These are phyloP conservation scores for Prionace glauca DNA, from an alignment of 2,797 vertebrate genomes.

Conservation along the genomic window DNA sequence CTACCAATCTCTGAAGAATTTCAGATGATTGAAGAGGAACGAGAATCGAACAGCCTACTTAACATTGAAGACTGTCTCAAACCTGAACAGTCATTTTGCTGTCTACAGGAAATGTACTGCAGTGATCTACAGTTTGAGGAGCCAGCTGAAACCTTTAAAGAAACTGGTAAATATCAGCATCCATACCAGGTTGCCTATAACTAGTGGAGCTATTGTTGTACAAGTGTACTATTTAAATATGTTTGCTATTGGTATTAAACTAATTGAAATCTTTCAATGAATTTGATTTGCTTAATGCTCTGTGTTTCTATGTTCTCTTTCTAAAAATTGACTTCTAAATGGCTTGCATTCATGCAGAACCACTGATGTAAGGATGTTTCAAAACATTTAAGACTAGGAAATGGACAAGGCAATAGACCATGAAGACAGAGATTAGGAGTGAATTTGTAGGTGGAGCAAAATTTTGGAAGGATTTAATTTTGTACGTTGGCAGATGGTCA, in stretches of 20 bases:
- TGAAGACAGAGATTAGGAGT: background rate
- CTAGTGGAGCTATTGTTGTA: background rate
- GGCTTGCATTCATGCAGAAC: background rate
- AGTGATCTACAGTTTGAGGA: constrained; percentile 26
- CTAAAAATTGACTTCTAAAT: background rate
- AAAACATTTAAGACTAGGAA: too few species aligned
- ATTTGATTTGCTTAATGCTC: background rate
- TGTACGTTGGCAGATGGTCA: background rate
- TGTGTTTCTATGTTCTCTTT: background rate
- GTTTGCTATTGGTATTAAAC: background rate
- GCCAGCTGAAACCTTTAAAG: background rate
- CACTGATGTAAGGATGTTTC: background rate
- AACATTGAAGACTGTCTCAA: constrained; percentile 45
- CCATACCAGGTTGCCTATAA: background rate
- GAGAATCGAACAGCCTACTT: constrained; percentile 52
- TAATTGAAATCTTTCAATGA: background rate
- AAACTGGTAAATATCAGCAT: constrained; percentile 18
- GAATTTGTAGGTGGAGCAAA: background rate
- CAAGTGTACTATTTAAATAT: background rate
- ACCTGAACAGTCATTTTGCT: constrained; percentile 37
- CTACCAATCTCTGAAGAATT: constrained; percentile 56
- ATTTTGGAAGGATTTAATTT: background rate
- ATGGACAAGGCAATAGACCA: too few species aligned
- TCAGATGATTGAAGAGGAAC: constrained; percentile 41
- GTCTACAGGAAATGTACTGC: constrained; percentile 19